Conservation (phyloP, 2,888 invertebrate genomes). For the Lasioglossum zephyrum region DNA sequence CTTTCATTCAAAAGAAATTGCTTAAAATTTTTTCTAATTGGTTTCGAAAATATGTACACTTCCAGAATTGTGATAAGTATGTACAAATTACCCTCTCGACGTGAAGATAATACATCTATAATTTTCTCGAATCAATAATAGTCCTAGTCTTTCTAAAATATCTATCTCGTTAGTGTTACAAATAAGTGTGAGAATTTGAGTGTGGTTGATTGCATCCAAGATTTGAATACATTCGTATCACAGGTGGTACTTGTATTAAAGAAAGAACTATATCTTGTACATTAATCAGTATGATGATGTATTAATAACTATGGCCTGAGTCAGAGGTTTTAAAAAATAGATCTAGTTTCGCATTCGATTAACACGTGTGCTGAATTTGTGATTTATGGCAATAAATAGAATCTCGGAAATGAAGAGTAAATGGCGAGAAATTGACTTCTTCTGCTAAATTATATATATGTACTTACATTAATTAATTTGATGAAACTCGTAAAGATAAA, state of each 20-base stretch:
- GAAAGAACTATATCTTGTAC: constrained; percentile 26
- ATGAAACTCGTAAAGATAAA: constrained; percentile 30
- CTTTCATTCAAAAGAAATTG: constrained; percentile 48
- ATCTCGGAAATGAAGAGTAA: constrained; percentile 13
- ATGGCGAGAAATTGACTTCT: constrained; percentile 29
- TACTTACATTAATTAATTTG: constrained; percentile 29
- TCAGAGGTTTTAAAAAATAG: constrained; percentile 13
- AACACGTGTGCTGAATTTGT: constrained; percentile 3
- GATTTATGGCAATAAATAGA: constrained; percentile 27
- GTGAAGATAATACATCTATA: constrained; percentile 6
- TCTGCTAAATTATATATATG: constrained; percentile 18
- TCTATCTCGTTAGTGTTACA: constrained; percentile 31
- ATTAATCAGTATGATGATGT: constrained; percentile 21
- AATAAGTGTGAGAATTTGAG: constrained; percentile 39
- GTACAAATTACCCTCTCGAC: constrained; percentile 53
- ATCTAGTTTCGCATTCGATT: constrained; percentile 13
- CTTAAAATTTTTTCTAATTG: constrained; percentile 45
- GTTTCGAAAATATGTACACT: constrained; percentile 61
- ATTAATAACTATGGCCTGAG: constrained; percentile 40
- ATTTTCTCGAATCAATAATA: constrained; percentile 14
- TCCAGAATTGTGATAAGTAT: constrained; percentile 57
- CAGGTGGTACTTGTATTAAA: constrained; percentile 58
- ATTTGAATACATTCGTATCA: constrained; percentile 61
- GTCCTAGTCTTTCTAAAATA: constrained; percentile 16
- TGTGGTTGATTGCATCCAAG: constrained; percentile 25